Evolutionary conservation across 2,113 vertebrate genomes (phyloP), one percentile per base, ranked within the genome.

Genomic region (Chaetura pelagica): DNA sequence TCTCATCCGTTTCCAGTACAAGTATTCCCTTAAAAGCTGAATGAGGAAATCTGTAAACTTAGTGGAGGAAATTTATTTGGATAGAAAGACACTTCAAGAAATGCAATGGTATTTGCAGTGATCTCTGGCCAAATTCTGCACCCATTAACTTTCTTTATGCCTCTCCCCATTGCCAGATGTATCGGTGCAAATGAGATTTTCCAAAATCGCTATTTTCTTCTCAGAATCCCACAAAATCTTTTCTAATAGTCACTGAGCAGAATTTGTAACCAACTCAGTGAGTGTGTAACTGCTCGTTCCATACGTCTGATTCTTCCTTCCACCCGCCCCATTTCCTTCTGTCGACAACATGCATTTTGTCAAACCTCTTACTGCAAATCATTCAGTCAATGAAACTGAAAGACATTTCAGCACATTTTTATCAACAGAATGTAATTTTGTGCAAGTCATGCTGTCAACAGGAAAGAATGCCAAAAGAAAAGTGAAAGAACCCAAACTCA

Each of bases 11-110:
- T 97, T 92, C 85, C 96, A 97, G 73, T 57, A 52, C 79, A 89
- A 96, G 78, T 73, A 91, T 96, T 94, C 93, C 95, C 92, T 88
- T 96, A 96, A 96, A 95, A 95, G 94, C 82, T 86, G 79, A 89
- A 73, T 49, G 61, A 88, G 88, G 90, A 95, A 84, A 90, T 94
- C 85, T 92, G 85, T 93, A 95, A 92, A 96, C 93, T 86, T 86
- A 86, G 86, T 84, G 92, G 90, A 90, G 69, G 83, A 90, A 88
- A 96, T 96, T 94, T 92, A 91, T 95, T 94, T 95, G 91, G 91
- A 84, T 73, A 95, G 93, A 87, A 91, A 94, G 93, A 94, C 91
- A 90, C 87, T 89, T 93, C 21, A 94, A 93, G 86, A 87, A 92
- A 71, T 42, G 57, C 29, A 92, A 38, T 85, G 74, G 88, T 57